Conservation (phyloP, 2,797 vertebrate genomes). For the Lacerta agilis region DNA sequence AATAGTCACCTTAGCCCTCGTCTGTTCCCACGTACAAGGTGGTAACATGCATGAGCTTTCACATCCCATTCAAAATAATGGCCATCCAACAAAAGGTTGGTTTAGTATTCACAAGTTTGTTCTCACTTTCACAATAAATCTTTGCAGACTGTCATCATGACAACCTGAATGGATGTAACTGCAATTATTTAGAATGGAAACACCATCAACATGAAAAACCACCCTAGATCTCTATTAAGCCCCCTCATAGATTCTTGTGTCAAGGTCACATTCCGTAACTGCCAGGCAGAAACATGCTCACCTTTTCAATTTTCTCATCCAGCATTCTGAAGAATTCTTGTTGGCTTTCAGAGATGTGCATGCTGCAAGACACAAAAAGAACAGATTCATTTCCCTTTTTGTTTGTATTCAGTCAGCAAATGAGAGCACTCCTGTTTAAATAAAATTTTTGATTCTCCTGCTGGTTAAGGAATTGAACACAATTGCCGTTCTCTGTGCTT, state of each 20-base stretch:
- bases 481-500: too few relatives aligned
- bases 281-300: slow-evolving; percentile 66
- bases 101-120: background rate
- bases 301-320: slow-evolving; percentile 99
- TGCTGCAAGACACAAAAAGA: slow-evolving; percentile 82
- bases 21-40: background rate
- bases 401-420: too few relatives aligned
- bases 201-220: background rate
- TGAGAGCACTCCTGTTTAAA: too few relatives aligned
- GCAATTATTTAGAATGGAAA: background rate
- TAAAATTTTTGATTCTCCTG: too few relatives aligned
- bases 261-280: background rate
- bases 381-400: too few relatives aligned
- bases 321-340: slow-evolving; percentile 99
- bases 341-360: slow-evolving; percentile 99
- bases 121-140: background rate
- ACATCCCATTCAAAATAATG: background rate
- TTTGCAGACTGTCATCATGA: background rate
- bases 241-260: background rate
- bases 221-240: background rate
- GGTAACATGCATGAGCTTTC: background rate
- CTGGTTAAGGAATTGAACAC: too few relatives aligned
- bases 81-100: background rate
- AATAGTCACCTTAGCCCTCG: background rate
- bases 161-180: background rate